These are phyloP conservation scores for Pararge aegeria DNA, from an alignment of 1,140 invertebrate species.

Conservation along the genomic window DNA sequence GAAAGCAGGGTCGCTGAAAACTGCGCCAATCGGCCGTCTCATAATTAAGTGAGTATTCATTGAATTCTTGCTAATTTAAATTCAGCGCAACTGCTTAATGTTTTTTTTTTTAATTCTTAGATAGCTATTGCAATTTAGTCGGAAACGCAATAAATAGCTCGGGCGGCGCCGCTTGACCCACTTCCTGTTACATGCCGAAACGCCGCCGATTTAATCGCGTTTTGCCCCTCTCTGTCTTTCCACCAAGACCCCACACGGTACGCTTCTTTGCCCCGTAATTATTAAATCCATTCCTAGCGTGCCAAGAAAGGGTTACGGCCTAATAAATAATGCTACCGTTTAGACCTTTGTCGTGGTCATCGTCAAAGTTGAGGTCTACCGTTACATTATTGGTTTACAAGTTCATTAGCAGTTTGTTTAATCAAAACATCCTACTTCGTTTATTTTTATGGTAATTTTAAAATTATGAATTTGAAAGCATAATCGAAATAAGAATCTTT, in stretches of 20 bases:
- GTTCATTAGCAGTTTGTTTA: neutral
- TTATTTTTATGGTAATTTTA: no score
- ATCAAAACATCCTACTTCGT: no score
- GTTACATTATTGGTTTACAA: neutral
- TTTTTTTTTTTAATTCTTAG: constrained; percentile 31
- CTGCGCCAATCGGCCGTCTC: no score
- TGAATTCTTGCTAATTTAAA: constrained; percentile 21
- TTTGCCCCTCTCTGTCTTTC: constrained; percentile 61
- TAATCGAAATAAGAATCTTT: no score
- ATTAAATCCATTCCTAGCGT: constrained; percentile 64
- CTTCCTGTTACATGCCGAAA: constrained; percentile 76
- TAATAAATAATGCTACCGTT: constrained; percentile 21
- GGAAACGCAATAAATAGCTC: constrained; percentile 75
- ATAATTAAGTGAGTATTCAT: constrained; percentile 14
- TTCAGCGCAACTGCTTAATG: constrained; percentile 13
- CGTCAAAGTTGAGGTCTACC: constrained; percentile 3
- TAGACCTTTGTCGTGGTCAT: constrained; percentile 26
- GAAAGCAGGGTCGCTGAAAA: no score
- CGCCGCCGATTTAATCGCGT: constrained; percentile 74
- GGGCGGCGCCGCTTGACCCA: constrained; percentile 73
- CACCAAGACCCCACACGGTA: constrained; percentile 61
- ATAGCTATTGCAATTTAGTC: constrained; percentile 66
- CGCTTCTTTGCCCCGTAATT: constrained; percentile 68
- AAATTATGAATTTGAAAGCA: no score
- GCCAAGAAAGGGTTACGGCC: constrained; percentile 45